A percentile compares a stretch with the other conserved stretches of the same genome.
Conservation (phyloP, 2,113 vertebrate genomes). For the Agapornis roseicollis region DNA sequence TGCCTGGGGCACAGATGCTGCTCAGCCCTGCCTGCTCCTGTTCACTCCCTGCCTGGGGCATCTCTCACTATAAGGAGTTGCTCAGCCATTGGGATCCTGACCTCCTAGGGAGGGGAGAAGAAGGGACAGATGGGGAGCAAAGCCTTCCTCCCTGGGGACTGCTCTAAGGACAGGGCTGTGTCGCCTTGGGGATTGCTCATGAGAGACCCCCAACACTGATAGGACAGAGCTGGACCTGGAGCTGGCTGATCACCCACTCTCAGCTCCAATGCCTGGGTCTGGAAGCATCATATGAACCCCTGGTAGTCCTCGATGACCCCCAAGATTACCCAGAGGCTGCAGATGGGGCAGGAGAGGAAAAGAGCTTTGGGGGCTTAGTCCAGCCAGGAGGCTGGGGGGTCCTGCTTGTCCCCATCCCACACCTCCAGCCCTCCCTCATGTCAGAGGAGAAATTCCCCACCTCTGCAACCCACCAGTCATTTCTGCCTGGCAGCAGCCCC, state of each 20-base stretch:
- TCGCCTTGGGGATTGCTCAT: neutral
- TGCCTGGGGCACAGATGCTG: neutral
- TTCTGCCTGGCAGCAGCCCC: neutral
- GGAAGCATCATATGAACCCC: neutral
- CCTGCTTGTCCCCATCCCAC: neutral
- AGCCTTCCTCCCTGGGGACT: neutral
- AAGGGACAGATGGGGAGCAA: neutral
- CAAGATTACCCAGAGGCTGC: neutral
- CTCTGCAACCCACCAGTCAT: neutral
- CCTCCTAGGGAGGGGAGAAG: neutral
- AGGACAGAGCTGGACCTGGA: neutral
- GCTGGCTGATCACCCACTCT: neutral
- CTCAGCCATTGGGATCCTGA: neutral
- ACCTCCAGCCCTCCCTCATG: neutral
- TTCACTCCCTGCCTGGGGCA: neutral
- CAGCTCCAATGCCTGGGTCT: neutral
- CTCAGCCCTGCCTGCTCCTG: neutral
- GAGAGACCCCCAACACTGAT: rapidly evolving
- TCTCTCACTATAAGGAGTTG: neutral
- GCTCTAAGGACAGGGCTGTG: neutral
- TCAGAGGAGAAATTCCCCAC: neutral
- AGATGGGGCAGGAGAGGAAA: neutral
- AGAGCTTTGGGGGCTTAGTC: neutral
- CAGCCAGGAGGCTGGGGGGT: too few relatives aligned
- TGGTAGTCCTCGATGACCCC: neutral